phyloP scores from a whole-genome alignment of 2,888 invertebrate species.

The Macropis europaea region DNA sequence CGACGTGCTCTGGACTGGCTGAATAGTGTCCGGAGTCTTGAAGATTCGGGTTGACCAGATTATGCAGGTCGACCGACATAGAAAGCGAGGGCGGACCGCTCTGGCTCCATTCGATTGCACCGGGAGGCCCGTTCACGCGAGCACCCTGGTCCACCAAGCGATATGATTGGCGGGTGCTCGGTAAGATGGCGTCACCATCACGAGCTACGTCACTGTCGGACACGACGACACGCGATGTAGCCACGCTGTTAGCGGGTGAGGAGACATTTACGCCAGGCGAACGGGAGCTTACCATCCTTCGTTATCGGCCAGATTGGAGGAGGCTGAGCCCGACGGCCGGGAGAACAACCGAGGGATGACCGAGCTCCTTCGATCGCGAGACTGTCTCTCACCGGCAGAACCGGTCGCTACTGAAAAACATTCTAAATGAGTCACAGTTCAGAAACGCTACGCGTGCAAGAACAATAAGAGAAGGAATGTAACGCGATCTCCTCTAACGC shows the following conservation, averaged over 20 bases:
- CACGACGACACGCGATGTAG: constrained; percentile 48
- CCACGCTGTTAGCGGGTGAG: constrained; percentile 50
- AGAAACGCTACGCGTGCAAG: constrained; percentile 1
- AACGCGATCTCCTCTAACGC: too few relatives aligned
- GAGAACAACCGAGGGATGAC: constrained; percentile 5
- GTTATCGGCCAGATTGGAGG: constrained; percentile 39
- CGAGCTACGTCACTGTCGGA: constrained; percentile 51
- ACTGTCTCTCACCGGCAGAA: constrained; percentile 8
- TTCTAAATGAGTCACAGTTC: constrained; percentile 37
- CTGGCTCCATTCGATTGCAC: constrained; percentile 47
- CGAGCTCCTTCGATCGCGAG: neutral
- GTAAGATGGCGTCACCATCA: constrained; percentile 50
- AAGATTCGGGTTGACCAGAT: constrained; percentile 54
- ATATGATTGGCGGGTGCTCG: constrained; percentile 37
- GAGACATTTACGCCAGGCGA: constrained; percentile 65
- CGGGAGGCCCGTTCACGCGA: constrained; percentile 40
- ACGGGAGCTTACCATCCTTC: constrained; percentile 77
- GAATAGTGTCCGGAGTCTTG: constrained; percentile 66
- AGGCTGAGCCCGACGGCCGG: constrained; percentile 4
- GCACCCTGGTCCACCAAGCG: constrained; percentile 23
- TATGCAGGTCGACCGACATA: constrained; percentile 64
- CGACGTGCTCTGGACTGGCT: constrained; percentile 59
- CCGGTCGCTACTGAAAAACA: constrained; percentile 39
- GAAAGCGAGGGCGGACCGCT: constrained; percentile 71
- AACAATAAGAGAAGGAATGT: neutral